Evolutionary conservation across 2,888 invertebrate genomes (phyloP), one percentile per base, ranked within the genome.

Genomic region (Linnaemya vulpina): DNA sequence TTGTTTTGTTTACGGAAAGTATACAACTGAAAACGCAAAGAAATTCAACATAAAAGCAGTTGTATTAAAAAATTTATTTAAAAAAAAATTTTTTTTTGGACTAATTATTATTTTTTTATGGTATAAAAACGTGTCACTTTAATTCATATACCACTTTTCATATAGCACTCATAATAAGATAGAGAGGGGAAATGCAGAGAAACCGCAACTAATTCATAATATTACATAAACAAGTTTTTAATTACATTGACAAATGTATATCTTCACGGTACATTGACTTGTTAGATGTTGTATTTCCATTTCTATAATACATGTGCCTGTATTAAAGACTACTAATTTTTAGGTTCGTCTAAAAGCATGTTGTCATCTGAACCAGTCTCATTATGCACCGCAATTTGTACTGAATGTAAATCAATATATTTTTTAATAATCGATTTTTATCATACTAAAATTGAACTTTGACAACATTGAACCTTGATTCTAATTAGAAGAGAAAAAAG

Each of bases 21-120:
- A 49, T 49, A 38, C 53, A 82, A 85, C 85, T 82, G 78, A 85
- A 85, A 85, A 75, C 77, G 81, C 74, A 81, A 74, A 73, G 30
- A 75, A 85, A 77, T 55, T 22, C 38, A 76, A 74, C 17, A 70
- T 38, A 73, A 62, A 63, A 58, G 60, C 17, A n/a, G 17, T 40
- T 22, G n/a, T 17, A 49, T 17, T n/a, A 17, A 17, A 49, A 5
- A 49, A 30, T 30, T 30, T 30, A 30, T 30, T 30, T 30, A 30
- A n/a, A n/a, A n/a, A n/a, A n/a, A n/a, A n/a, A n/a, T n/a, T 30
- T 30, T 30, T 30, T 30, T 3, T 30, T 30, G 2, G 5, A 30
- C 5, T 46, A n/a, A 5, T 46, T 46, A 46, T 46, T 46, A 30
- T 46, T 38, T 7, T 8, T 38, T n/a, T n/a, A n/a, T n/a, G n/a